phyloP scores from a whole-genome alignment of 2,888 invertebrate species.

The Timema podura region DNA sequence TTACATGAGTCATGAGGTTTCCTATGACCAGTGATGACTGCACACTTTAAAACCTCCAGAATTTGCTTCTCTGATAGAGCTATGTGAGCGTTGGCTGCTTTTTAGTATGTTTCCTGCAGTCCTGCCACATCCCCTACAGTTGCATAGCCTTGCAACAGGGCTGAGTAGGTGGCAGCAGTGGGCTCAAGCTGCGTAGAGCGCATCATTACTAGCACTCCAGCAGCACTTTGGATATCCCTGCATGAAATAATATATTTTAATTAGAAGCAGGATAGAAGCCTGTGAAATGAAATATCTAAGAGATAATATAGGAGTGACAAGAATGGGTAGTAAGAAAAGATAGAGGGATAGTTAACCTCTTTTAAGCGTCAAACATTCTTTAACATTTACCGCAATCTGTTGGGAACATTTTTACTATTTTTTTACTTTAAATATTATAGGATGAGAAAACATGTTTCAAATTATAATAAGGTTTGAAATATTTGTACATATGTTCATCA shows the following conservation, averaged over 20 bases:
- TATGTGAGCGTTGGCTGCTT: background rate
- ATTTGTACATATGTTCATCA: too few species aligned
- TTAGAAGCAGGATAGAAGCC: too few species aligned
- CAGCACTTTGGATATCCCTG: constrained; percentile 46
- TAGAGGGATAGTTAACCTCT: too few species aligned
- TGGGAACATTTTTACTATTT: too few species aligned
- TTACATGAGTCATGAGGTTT: constrained; percentile 38
- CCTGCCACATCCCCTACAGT: constrained; percentile 45
- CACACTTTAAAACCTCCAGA: constrained; percentile 50
- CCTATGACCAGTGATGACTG: constrained; percentile 42
- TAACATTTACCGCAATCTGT: too few species aligned
- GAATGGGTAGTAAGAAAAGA: too few species aligned
- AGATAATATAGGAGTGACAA: too few species aligned
- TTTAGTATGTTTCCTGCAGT: constrained; percentile 40
- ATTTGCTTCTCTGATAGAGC: constrained; percentile 43
- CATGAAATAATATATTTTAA: constrained; percentile 1
- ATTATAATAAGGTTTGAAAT: too few species aligned
- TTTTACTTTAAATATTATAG: too few species aligned
- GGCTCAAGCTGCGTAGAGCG: constrained; percentile 50
- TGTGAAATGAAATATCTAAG: too few species aligned
- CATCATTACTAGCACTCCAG: constrained; percentile 56
- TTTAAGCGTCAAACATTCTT: too few species aligned
- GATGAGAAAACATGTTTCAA: too few species aligned
- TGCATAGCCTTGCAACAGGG: constrained; percentile 50
- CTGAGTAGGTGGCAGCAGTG: constrained; percentile 50